Base-by-base conservation (phyloP, 1,140 invertebrate species). In the Octopus bimaculoides region DNA sequence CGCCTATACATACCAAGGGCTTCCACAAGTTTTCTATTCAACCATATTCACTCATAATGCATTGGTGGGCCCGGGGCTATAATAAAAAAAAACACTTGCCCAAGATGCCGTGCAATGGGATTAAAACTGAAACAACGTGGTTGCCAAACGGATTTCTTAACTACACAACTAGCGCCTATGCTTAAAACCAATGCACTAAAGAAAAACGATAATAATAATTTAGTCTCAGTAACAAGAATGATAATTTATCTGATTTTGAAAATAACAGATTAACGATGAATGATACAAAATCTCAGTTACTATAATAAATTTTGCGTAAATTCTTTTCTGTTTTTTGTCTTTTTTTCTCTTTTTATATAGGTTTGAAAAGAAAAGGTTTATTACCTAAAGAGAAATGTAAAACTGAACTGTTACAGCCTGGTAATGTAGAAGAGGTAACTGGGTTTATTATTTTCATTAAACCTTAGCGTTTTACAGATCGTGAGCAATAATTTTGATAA, bases 391-490 rank as follows among this genome's bases (percentile, higher is more conserved):
- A 71, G 26, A 71, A 71, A 71, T 5, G 66, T 17, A 20, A 71
- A 14, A 71, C 26, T 71, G 66, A 71, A n/a, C 66, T 71, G 17
- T n/a, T 71, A 6, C 8, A 71, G 17, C 26, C 66, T 5, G 66
- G 17, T 71, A 20, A 71, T 71, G 66, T 71, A n/a, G 66, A 71
- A 71, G 66, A 71, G 66, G 66, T 71, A 71, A 71, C 14, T 71
- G 1, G 17, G 56, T 12, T 9, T 61, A 61, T 17, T 1, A 9
- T 61, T 12, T 9, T 61, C 56, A 4, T 9, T 12, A 61, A 61
- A 61, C 9, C 17, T 17, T 9, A 61, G 17, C 9, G 56, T 61
- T 12, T 12, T 9, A 17, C 56, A 17, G 9, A 9, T 12, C 56
- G 17, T 61, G 56, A 61, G 56, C 1, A 61, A 12, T 61, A 12